Conservation (phyloP, 2,113 vertebrate genomes). For the Trichechus manatus region DNA sequence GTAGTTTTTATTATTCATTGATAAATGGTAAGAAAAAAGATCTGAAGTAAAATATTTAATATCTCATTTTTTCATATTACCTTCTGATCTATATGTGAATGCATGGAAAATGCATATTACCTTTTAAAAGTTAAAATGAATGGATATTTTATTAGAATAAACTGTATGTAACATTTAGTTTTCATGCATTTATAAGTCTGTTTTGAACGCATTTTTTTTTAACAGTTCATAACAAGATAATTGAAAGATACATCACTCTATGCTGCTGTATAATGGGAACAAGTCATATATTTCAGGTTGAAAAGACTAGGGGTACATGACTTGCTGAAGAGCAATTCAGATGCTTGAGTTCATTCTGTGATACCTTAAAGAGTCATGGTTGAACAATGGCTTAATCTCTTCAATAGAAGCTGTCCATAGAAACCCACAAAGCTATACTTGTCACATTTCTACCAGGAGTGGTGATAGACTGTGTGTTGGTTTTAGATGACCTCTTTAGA, state of each 20-base stretch:
- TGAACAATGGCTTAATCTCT: slow-evolving; percentile 4
- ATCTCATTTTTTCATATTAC: neutral
- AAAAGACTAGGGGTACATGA: neutral
- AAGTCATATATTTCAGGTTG: accelerated
- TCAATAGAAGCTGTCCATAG: neutral
- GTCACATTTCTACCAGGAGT: slow-evolving; percentile 5
- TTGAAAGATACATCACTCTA: neutral
- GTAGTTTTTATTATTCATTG: neutral
- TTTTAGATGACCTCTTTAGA: neutral
- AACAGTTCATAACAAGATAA: neutral
- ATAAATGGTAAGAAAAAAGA: neutral
- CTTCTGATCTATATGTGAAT: neutral
- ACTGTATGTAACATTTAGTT: neutral
- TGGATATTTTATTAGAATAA: neutral
- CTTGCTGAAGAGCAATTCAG: neutral
- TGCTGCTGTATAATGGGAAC: neutral
- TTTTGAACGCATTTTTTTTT: neutral
- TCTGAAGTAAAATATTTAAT: neutral
- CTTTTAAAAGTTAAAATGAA: neutral
- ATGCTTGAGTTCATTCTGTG: neutral
- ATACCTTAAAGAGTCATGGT: neutral
- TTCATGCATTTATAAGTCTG: neutral
- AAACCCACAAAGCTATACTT: slow-evolving; percentile 28
- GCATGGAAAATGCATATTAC: neutral
- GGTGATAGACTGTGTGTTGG: neutral